Evolutionary conservation across 2,797 vertebrate species (phyloP).

Genomic region (Hylomyscus alleni): DNA sequence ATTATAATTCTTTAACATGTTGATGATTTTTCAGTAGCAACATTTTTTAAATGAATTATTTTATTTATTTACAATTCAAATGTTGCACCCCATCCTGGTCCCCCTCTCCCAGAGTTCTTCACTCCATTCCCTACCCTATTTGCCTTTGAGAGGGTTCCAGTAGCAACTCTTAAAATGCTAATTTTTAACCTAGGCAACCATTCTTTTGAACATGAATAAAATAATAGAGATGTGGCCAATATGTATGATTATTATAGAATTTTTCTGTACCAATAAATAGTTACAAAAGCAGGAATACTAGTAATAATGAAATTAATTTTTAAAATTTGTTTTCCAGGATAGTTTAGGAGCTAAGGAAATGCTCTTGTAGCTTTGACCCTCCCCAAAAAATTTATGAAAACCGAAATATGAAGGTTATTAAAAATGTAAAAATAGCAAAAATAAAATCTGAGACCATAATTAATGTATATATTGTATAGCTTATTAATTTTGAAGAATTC

Average conservation of each 20-base stretch:
- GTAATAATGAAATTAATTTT: conserved; percentile 42
- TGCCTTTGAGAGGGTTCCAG: neutral
- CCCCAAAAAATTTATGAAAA: neutral
- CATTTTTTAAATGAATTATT: neutral
- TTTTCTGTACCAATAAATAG: neutral
- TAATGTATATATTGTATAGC: neutral
- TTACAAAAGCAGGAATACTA: conserved; percentile 28
- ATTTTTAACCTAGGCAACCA: neutral
- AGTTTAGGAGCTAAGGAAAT: conserved; percentile 5
- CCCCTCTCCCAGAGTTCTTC: neutral
- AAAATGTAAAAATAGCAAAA: neutral
- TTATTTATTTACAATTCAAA: neutral
- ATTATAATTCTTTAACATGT: neutral
- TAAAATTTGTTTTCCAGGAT: conserved; percentile 13
- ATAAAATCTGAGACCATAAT: neutral
- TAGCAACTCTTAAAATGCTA: neutral
- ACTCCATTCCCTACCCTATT: neutral
- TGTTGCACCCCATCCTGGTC: neutral
- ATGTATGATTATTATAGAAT: neutral
- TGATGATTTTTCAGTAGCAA: neutral
- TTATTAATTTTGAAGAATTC: neutral
- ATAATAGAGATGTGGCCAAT: neutral
- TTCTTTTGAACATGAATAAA: neutral
- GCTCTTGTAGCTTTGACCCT: neutral
- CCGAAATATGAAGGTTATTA: neutral